Evolutionary conservation across 2,797 vertebrate genomes (phyloP).

Genomic region (Gouania willdenowi): DNA sequence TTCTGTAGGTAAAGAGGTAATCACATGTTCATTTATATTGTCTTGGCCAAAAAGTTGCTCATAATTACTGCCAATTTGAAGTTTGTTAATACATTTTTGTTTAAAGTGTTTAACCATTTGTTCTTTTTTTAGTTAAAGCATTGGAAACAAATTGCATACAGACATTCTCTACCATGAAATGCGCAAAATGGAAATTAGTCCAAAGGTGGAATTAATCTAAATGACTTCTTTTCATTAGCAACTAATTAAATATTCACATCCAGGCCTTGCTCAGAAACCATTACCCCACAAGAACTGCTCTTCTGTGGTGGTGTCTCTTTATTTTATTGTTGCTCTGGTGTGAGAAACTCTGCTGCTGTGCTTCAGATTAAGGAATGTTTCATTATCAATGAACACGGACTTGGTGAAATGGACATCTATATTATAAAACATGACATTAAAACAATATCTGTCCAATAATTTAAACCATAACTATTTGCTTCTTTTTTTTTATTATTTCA

Average conservation of each 20-base stretch:
- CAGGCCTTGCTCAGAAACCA: constrained; percentile 1
- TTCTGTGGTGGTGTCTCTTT: constrained; percentile 6
- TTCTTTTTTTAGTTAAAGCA: no score
- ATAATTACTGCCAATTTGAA: constrained; percentile 12
- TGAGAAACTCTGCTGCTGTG: constrained; percentile 4
- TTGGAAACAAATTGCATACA: no score
- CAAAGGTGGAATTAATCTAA: constrained; percentile 51
- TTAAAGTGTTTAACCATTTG: no score
- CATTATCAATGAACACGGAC: constrained; percentile 42
- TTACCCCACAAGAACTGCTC: no score
- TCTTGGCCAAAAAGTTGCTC: constrained; percentile 8
- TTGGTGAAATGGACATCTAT: constrained; percentile 26
- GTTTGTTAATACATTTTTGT: constrained; percentile 14
- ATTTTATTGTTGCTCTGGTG: constrained; percentile 28
- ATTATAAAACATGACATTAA: constrained; percentile 29
- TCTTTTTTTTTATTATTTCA: constrained; percentile 14
- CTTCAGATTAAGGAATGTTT: constrained; percentile 21
- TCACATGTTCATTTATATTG: neutral
- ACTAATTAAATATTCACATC: constrained; percentile 59
- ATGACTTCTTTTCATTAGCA: constrained; percentile 59
- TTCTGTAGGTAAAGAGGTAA: constrained; percentile 11
- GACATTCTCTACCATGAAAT: constrained; percentile 15
- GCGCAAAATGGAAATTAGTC: constrained; percentile 41
- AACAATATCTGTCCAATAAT: no score
- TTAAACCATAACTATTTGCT: no score